Percentiles rank a stretch among this genome's conserved stretches.
Evolutionary conservation across 2,888 invertebrate species (phyloP).

Genomic region (Atherix ibis): DNA sequence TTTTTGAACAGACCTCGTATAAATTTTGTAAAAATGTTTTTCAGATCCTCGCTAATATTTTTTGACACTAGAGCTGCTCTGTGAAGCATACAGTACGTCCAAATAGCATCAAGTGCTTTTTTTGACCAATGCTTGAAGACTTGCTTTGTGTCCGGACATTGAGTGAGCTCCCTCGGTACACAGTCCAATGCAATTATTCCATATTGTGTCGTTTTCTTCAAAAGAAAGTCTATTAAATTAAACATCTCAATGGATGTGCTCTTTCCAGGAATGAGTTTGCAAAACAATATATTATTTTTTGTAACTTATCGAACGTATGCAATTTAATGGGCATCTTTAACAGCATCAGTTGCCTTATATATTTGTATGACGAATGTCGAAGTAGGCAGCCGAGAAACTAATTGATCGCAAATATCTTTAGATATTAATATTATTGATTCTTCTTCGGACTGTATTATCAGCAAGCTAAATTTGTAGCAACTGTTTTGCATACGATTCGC

Average conservation of each 20-base stretch:
- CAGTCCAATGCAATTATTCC: conserved; percentile 14
- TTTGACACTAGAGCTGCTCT: not conserved
- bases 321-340: conserved; percentile 12
- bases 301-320: conserved; percentile 13
- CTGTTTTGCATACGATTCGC: not conserved
- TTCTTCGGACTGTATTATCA: not conserved
- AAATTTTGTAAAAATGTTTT: conserved; percentile 9
- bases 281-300: conserved; percentile 10
- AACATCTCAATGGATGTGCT: conserved; percentile 14
- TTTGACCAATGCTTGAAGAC: conserved; percentile 1
- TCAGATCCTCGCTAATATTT: conserved; percentile 1
- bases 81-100: conserved; percentile 5
- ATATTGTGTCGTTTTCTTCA: conserved; percentile 12
- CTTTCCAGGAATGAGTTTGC: conserved; percentile 11
- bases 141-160: conserved; percentile 11
- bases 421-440: conserved; percentile 13
- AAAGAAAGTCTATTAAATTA: conserved; percentile 14
- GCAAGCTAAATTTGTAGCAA: not conserved
- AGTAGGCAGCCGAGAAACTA: conserved; percentile 7
- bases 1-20: no score
- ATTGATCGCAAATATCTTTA: conserved; percentile 15
- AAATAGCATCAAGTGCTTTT: conserved; percentile 3
- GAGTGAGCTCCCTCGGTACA: conserved; percentile 15
- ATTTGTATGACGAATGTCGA: conserved; percentile 12
- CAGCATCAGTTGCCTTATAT: conserved; percentile 14